These are phyloP conservation scores for Parasteatoda lunata DNA, from an alignment of 2,888 invertebrate species.

Conservation along the genomic window DNA sequence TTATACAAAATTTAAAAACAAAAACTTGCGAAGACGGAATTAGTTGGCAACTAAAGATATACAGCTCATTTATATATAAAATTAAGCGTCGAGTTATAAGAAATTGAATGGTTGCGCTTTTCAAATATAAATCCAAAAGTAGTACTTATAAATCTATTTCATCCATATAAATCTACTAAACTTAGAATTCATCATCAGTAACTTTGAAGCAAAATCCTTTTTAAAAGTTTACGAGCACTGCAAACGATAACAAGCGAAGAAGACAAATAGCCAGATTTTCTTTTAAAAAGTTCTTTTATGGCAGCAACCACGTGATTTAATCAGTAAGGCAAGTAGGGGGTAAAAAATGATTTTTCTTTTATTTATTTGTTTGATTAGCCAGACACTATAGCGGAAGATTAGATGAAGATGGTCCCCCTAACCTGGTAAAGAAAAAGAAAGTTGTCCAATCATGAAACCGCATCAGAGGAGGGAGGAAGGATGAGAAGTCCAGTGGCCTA, in stretches of 20 bases:
- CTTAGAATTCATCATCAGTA: no score
- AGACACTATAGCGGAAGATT: constrained; percentile 7
- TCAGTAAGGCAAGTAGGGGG: background rate
- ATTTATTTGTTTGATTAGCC: constrained; percentile 32
- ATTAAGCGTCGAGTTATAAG: no score
- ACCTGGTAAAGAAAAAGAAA: constrained; percentile 25
- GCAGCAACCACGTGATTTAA: constrained; percentile 12
- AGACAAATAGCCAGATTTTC: constrained; percentile 31
- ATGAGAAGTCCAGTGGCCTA: constrained; percentile 47
- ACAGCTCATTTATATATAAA: no score
- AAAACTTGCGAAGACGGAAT: no score
- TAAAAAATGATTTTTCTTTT: constrained; percentile 8
- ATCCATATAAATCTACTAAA: no score
- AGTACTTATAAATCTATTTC: no score
- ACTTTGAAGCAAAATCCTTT: no score
- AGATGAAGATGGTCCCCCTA: constrained; percentile 56
- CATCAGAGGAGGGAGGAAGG: constrained; percentile 34
- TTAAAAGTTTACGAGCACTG: background rate
- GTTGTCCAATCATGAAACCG: constrained; percentile 47
- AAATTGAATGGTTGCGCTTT: no score
- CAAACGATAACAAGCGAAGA: background rate
- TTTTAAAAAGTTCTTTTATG: constrained; percentile 33
- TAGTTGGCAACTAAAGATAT: no score
- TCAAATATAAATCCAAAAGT: no score
- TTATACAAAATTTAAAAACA: no score